Conservation (phyloP, 2,888 invertebrate genomes). For the Cantharis nigra region DNA sequence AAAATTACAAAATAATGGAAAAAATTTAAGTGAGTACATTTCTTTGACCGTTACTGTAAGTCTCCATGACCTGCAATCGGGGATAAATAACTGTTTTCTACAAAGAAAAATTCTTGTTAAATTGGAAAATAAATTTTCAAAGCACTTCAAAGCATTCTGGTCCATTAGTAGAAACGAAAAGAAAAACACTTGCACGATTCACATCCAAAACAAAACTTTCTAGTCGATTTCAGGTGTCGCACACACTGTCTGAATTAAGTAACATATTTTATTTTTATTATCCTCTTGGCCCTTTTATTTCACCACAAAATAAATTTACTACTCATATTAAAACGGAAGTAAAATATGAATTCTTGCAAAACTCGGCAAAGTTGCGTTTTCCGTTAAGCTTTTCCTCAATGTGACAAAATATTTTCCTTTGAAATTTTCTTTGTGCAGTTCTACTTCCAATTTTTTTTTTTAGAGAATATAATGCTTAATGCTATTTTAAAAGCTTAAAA, state of each 20-base stretch:
- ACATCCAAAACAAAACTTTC: neutral
- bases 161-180: neutral
- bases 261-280: conserved; percentile 11
- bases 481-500: neutral
- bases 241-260: neutral
- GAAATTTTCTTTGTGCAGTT: neutral
- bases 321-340: conserved; percentile 6
- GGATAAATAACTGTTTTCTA: neutral
- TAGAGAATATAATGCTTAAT: neutral
- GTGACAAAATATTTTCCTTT: neutral
- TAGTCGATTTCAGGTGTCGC: neutral
- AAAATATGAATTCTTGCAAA: neutral
- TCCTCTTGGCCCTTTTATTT: conserved; percentile 2
- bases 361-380: neutral
- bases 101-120: neutral
- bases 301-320: neutral
- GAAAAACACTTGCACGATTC: neutral
- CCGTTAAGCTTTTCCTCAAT: neutral
- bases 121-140: neutral
- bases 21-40: too few species aligned
- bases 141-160: neutral
- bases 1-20: too few species aligned
- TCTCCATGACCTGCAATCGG: neutral
- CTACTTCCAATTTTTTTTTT: neutral
- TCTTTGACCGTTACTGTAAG: too few species aligned